A percentile compares a stretch with the other conserved stretches of the same genome.
Conservation (phyloP, 2,113 vertebrate species). For the Odocoileus virginianus region DNA sequence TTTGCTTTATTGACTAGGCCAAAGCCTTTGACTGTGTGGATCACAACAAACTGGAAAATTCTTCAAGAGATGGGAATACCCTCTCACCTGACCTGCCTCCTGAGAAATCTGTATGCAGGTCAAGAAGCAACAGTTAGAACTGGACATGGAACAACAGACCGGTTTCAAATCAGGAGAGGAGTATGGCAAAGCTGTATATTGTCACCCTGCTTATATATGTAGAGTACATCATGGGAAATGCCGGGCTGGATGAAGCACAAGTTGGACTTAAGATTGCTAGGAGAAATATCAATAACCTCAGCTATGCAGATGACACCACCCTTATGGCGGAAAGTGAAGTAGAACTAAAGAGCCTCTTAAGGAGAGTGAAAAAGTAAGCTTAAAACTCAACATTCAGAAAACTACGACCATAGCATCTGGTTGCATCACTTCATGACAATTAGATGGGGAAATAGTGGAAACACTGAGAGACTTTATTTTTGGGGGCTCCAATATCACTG, state of each 20-base stretch:
- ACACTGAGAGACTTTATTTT: background rate
- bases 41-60: background rate
- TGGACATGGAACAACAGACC: background rate
- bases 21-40: background rate
- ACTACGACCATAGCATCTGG: background rate
- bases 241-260: background rate
- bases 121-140: background rate
- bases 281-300: background rate
- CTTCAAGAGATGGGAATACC: background rate
- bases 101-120: background rate
- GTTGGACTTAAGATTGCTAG: background rate
- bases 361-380: background rate
- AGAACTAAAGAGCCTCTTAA: background rate
- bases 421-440: background rate
- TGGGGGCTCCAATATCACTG: background rate
- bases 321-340: background rate
- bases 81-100: background rate
- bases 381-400: background rate
- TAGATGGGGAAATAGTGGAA: background rate
- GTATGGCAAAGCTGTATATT: rapidly evolving
- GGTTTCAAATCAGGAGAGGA: background rate
- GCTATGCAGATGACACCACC: background rate
- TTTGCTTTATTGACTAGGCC: background rate
- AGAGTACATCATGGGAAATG: background rate
- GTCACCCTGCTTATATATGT: background rate